phyloP scores from a whole-genome alignment of 1,140 invertebrate genomes.

The Drosophila pseudoobscura region DNA sequence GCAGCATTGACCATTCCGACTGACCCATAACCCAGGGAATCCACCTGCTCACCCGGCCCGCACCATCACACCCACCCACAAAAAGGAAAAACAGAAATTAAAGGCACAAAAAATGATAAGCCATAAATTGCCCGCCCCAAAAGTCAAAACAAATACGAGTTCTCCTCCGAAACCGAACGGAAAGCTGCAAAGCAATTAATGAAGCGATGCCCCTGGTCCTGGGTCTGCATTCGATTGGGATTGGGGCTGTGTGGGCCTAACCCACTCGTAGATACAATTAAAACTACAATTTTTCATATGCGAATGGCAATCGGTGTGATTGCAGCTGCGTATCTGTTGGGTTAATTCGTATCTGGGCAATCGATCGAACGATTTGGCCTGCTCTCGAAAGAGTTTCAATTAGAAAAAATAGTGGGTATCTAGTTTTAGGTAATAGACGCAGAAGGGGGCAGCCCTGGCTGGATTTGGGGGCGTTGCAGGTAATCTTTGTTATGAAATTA shows the following conservation, averaged over 20 bases:
- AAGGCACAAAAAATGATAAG: constrained; percentile 63
- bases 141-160: constrained; percentile 61
- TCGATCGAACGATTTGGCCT: constrained; percentile 52
- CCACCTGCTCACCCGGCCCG: constrained; percentile 12
- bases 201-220: constrained; percentile 39
- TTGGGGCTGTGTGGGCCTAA: not conserved
- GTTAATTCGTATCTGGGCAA: constrained; percentile 71
- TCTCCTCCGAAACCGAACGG: constrained; percentile 31
- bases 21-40: constrained; percentile 45
- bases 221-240: not conserved
- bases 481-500: constrained; percentile 65
- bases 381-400: constrained; percentile 49
- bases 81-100: constrained; percentile 40
- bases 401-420: constrained; percentile 50
- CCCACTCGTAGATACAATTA: constrained; percentile 59
- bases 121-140: constrained; percentile 55
- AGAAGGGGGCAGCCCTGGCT: constrained; percentile 19
- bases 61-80: constrained; percentile 33
- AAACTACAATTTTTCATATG: constrained; percentile 65
- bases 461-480: constrained; percentile 40
- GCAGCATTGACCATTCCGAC: constrained; percentile 8
- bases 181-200: constrained; percentile 61
- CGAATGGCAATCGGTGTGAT: constrained; percentile 31
- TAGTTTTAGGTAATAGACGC: constrained; percentile 47
- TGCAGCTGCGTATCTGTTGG: constrained; percentile 50